Conservation (phyloP, 2,797 vertebrate species). For the Pipistrellus pygmaeus region DNA sequence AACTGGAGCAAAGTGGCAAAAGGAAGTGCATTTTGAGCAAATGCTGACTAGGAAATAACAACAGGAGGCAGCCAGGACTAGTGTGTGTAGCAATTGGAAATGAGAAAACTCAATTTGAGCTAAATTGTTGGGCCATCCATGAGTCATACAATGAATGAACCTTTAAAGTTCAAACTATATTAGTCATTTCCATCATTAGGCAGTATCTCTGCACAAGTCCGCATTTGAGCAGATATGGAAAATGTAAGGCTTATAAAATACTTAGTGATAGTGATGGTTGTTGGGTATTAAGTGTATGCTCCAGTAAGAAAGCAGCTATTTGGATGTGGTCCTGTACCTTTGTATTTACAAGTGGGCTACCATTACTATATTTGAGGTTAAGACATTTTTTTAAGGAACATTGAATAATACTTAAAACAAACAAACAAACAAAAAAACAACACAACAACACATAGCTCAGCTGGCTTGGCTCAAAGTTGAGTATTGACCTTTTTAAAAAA, state of each 20-base stretch:
- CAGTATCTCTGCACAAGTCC: neutral
- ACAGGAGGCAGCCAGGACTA: neutral
- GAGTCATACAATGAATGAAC: neutral
- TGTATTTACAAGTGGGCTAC: constrained; percentile 1
- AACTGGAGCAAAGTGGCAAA: neutral
- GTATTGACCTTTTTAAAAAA: too few species aligned
- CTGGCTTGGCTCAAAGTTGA: too few species aligned
- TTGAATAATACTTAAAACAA: neutral
- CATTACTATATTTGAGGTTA: neutral
- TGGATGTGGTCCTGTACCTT: neutral
- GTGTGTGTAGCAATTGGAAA: neutral
- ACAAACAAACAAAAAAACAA: neutral
- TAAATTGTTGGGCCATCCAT: neutral
- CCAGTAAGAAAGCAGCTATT: neutral
- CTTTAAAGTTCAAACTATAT: neutral
- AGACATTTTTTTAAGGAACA: constrained; percentile 32
- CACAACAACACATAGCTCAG: too few species aligned
- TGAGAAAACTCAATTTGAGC: constrained; percentile 14
- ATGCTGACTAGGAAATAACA: neutral
- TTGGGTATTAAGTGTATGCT: constrained; percentile 1
- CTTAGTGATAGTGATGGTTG: neutral
- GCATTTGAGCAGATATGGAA: neutral
- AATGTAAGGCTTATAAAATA: neutral
- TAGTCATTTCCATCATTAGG: neutral
- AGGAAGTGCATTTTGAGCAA: neutral